A percentile compares a stretch with the other conserved stretches of the same genome.
These are phyloP conservation scores for Phaenicophaeus curvirostris DNA, from an alignment of 2,797 vertebrate genomes.

Conservation along the genomic window DNA sequence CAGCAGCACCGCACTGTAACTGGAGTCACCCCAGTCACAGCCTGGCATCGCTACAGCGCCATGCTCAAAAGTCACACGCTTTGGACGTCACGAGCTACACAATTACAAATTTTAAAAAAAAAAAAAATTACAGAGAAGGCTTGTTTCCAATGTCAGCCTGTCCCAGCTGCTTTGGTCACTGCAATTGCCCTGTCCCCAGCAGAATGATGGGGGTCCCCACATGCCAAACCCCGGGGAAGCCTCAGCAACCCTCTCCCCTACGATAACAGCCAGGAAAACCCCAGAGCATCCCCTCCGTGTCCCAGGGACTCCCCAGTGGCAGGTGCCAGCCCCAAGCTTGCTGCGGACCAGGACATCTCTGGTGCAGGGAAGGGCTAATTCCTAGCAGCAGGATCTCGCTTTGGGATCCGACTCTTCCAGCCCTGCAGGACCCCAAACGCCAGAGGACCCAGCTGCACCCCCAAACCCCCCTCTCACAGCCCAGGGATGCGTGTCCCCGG, in stretches of 20 bases:
- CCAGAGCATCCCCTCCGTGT: accelerated
- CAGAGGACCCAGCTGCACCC: too few relatives aligned
- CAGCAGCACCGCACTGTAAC: background rate
- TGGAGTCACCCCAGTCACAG: background rate
- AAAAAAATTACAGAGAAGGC: background rate
- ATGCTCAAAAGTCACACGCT: conserved; percentile 58
- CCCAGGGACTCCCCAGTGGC: background rate
- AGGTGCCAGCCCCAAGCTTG: accelerated
- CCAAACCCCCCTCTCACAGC: too few relatives aligned
- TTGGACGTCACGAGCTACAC: conserved; percentile 34
- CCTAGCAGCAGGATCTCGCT: background rate
- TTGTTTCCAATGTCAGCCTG: conserved; percentile 19
- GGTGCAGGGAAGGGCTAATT: background rate
- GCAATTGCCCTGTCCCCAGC: background rate
- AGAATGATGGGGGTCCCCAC: background rate
- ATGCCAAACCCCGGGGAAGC: background rate
- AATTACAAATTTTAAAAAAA: background rate
- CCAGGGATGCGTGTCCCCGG: background rate
- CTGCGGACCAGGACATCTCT: background rate
- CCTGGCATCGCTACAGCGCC: background rate
- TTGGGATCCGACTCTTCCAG: background rate
- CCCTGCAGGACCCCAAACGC: background rate
- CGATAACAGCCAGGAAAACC: background rate
- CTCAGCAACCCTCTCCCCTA: background rate
- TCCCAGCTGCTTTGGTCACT: background rate